phyloP scores from a whole-genome alignment of 2,888 invertebrate species.

The Platycheirus albimanus region DNA sequence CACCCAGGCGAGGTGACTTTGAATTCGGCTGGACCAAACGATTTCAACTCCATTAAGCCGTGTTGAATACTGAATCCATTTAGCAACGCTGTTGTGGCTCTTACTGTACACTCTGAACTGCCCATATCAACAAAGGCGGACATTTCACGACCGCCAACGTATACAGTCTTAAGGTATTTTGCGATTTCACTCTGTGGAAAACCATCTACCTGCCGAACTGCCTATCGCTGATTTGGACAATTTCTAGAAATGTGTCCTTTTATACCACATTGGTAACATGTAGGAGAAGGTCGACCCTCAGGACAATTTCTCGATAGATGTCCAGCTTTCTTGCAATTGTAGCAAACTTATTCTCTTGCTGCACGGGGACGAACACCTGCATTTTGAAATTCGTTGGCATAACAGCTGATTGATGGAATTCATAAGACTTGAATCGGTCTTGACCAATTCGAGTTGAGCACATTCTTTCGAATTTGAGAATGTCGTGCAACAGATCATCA shows the following conservation, averaged over 20 bases:
- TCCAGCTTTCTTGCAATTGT: slow-evolving; percentile 1
- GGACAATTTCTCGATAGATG: slow-evolving; percentile 14
- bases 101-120: slow-evolving; percentile 2
- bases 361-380: not conserved
- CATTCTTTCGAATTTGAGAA: slow-evolving; percentile 14
- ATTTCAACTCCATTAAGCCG: slow-evolving; percentile 12
- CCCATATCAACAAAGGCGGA: slow-evolving; percentile 21
- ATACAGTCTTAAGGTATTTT: slow-evolving; percentile 15
- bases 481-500: not conserved
- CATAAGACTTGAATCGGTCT: not conserved
- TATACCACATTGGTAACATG: slow-evolving; percentile 1
- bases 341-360: too few relatives aligned
- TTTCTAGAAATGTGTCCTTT: slow-evolving; percentile 9
- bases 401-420: slow-evolving; percentile 1
- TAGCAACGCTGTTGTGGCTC: slow-evolving; percentile 7
- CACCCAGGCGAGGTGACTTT: slow-evolving; percentile 5
- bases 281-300: not conserved
- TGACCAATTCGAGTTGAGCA: not conserved
- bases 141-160: not conserved
- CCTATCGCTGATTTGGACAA: slow-evolving; percentile 1
- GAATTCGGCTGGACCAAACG: slow-evolving; percentile 15
- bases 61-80: slow-evolving; percentile 5
- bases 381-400: too few relatives aligned
- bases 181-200: not conserved
- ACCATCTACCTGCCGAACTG: not conserved